Conservation (phyloP, 1,140 invertebrate species). For the Drosophila hydei region DNA sequence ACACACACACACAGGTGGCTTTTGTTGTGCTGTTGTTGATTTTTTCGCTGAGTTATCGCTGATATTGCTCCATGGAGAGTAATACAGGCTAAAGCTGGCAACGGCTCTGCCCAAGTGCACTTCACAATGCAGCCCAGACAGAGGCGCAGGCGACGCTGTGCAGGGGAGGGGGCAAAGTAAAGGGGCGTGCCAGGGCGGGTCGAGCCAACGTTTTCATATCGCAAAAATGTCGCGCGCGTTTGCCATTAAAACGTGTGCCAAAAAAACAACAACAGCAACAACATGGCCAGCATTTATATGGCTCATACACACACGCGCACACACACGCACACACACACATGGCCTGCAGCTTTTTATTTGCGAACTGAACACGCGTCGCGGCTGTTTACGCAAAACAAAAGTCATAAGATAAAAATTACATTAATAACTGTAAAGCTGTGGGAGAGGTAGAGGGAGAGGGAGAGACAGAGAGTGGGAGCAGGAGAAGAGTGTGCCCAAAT, state of each 20-base stretch:
- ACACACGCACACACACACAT: neutral
- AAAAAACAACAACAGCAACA: slow-evolving; percentile 43
- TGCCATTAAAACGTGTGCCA: slow-evolving; percentile 65
- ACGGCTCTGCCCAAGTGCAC: slow-evolving; percentile 31
- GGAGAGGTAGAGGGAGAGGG: neutral
- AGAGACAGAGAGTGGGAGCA: slow-evolving; percentile 1
- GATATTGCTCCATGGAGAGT: slow-evolving; percentile 78
- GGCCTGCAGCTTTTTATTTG: slow-evolving; percentile 31
- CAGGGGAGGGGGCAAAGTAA: neutral
- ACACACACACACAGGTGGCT: slow-evolving; percentile 10
- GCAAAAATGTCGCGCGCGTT: slow-evolving; percentile 57
- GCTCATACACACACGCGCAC: slow-evolving; percentile 4
- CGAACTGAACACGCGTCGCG: slow-evolving; percentile 53
- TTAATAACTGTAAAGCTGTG: slow-evolving; percentile 62
- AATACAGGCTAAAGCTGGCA: slow-evolving; percentile 52
- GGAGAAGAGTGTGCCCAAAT: slow-evolving; percentile 1
- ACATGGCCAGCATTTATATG: slow-evolving; percentile 37
- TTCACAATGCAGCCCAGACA: slow-evolving; percentile 33
- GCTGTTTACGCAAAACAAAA: slow-evolving; percentile 72
- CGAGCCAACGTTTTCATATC: slow-evolving; percentile 45
- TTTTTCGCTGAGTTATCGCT: slow-evolving; percentile 66
- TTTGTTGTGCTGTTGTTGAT: slow-evolving; percentile 26
- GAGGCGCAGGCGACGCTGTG: neutral
- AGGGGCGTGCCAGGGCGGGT: neutral
- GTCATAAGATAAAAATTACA: slow-evolving; percentile 77